These are phyloP conservation scores for Tetranychus cinnabarinus DNA, from an alignment of 1,140 invertebrate genomes.

Conservation along the genomic window DNA sequence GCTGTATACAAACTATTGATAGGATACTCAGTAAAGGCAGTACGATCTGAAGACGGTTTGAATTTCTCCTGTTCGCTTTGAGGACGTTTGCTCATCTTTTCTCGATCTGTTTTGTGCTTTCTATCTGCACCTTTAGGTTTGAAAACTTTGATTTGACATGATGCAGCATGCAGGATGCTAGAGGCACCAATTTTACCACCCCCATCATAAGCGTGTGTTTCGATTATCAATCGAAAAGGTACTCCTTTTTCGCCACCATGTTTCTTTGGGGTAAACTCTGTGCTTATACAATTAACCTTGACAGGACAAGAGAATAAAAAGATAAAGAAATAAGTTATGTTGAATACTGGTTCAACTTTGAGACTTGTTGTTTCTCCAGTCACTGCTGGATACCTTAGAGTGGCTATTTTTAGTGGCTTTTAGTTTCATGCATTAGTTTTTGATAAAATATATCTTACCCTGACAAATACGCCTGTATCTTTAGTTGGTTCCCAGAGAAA, in stretches of 20 bases:
- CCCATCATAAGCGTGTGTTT: conserved; percentile 20
- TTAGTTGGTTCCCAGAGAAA: conserved; percentile 89
- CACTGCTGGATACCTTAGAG: neutral
- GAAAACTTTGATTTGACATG: conserved; percentile 79
- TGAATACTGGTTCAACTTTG: neutral
- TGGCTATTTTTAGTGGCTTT: too few relatives aligned
- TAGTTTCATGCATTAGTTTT: too few relatives aligned
- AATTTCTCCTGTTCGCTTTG: conserved; percentile 67
- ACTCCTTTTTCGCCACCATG: conserved; percentile 94
- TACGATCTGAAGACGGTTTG: conserved; percentile 83
- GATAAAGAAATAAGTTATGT: neutral
- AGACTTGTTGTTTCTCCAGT: neutral
- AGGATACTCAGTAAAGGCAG: conserved; percentile 49
- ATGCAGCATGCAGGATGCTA: conserved; percentile 49
- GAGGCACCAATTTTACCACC: conserved; percentile 19
- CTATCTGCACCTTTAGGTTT: conserved; percentile 80
- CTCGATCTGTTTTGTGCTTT: conserved; percentile 88
- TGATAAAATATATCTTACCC: conserved; percentile 28
- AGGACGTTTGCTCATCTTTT: conserved; percentile 71
- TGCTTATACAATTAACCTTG: conserved; percentile 80
- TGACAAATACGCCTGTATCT: conserved; percentile 76
- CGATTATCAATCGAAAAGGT: conserved; percentile 76
- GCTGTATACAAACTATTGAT: conserved; percentile 6
- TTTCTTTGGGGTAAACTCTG: conserved; percentile 91
- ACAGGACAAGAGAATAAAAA: neutral